Evolutionary conservation across 2,888 invertebrate genomes (phyloP).

Genomic region (Amaurobius ferox): DNA sequence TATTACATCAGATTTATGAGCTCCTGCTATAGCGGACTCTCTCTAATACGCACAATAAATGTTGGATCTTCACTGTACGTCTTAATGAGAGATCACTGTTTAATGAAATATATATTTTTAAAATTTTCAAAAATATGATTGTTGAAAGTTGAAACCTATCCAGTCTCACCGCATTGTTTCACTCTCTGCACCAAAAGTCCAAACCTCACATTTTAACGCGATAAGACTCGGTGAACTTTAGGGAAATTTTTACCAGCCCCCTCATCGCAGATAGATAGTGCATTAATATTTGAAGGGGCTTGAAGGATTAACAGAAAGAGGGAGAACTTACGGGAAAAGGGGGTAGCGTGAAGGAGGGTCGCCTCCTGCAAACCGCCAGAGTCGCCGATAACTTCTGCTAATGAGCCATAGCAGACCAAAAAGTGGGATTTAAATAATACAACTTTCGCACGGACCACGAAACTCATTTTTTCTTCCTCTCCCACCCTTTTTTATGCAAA

Average conservation of each 20-base stretch:
- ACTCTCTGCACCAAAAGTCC: too few species aligned
- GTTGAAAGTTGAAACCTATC: too few species aligned
- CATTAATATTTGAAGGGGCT: slow-evolving; percentile 71
- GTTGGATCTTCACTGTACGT: too few species aligned
- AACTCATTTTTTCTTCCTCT: slow-evolving; percentile 13
- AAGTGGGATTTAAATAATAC: slow-evolving; percentile 72
- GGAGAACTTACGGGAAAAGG: background rate
- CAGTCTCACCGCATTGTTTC: too few species aligned
- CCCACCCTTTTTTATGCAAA: slow-evolving; percentile 35
- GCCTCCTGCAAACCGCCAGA: slow-evolving; percentile 52
- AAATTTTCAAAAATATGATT: too few species aligned
- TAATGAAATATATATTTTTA: too few species aligned
- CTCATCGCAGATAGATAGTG: slow-evolving; percentile 53
- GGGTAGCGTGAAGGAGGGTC: too few species aligned
- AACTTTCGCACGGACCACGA: slow-evolving; percentile 59
- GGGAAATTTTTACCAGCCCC: slow-evolving; percentile 26
- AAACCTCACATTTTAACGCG: too few species aligned
- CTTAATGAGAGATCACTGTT: too few species aligned
- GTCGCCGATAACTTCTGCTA: slow-evolving; percentile 67
- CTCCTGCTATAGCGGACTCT: too few species aligned
- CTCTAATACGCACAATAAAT: too few species aligned
- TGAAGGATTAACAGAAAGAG: slow-evolving; percentile 63
- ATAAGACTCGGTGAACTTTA: background rate
- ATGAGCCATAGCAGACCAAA: slow-evolving; percentile 70
- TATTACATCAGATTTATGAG: too few species aligned